Base-by-base conservation (phyloP, 2,113 vertebrate genomes). In the Apeltes quadracus region DNA sequence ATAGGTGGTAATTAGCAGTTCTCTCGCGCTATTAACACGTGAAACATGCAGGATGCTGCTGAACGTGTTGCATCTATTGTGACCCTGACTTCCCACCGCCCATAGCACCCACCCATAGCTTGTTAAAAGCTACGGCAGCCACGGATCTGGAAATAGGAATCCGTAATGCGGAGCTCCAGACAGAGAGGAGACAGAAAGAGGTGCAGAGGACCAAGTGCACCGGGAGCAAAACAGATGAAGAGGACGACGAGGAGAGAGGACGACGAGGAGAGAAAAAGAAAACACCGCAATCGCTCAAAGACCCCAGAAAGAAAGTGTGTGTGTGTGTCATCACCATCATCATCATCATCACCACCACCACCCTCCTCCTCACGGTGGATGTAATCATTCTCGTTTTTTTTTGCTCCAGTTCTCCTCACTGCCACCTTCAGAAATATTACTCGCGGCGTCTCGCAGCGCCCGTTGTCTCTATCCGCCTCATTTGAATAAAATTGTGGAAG, bases 401-500 rank as follows among this genome's bases (percentile, higher is more conserved):
- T 70, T 43, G 39, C 64, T 61, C n/a, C 69, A 57, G 55, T 79
- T 82, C 75, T 73, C 57, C 61, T 73, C 44, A 29, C 59, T 1
- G 56, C 58, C 75, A 76, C 76, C 82, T 76, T 82, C 75, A 81
- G 55, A 83, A 61, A 73, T 64, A 82, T 83, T 75, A 59, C 82
- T 68, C 27, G 63, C 79, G 43, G 32, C 59, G 25, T 53, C 70
- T 59, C 50, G n/a, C 23, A 16, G 61, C 66, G 69, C 51, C 58
- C 61, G 54, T 78, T 76, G 83, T 85, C 80, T 84, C 75, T 23
- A 67, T 75, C 65, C 2, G 72, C 66, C 79, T 86, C 80, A 87
- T 91, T 86, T 88, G 39, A 85, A 88, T 83, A 79, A 51, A 79
- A 76, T 66, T 70, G 76, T 80, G 56, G 54, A 72, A 36, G 22